Evolutionary conservation across 2,113 vertebrate species (phyloP).

Genomic region (Crotophaga sulcirostris): DNA sequence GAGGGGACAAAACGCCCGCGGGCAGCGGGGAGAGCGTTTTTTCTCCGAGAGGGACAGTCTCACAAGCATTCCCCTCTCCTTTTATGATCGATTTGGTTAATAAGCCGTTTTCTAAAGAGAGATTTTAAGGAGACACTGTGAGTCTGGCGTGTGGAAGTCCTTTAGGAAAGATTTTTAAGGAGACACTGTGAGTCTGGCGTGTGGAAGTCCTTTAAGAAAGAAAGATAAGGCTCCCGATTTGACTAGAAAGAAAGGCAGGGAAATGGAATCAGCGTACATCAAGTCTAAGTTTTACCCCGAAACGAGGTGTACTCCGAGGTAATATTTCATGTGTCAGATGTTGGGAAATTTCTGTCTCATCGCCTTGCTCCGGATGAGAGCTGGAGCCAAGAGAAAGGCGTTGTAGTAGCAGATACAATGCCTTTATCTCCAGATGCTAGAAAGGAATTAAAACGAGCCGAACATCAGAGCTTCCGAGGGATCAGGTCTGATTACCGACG

Average conservation of each 20-base stretch:
- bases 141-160: not conserved
- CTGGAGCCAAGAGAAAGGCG: not conserved
- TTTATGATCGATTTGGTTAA: not conserved
- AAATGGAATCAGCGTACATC: not conserved
- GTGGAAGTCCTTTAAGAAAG: not conserved
- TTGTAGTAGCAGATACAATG: not conserved
- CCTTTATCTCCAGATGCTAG: not conserved
- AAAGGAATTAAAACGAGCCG: not conserved
- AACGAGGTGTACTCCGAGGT: not conserved
- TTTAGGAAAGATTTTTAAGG: not conserved
- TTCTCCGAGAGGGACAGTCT: not conserved
- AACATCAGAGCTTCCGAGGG: not conserved
- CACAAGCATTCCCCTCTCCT: not conserved
- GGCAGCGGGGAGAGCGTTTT: not conserved
- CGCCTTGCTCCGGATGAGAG: not conserved
- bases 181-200: not conserved
- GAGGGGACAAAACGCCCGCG: not conserved
- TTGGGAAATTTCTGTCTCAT: not conserved
- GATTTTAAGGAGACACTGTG: not conserved
- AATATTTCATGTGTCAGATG: not conserved
- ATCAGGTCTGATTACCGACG: not conserved
- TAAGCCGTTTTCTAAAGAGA: not conserved
- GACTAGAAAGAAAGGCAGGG: not conserved
- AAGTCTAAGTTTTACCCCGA: not conserved
- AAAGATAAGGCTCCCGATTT: not conserved